Evolutionary conservation across 1,140 invertebrate genomes (phyloP).

Genomic region (Macrocentrus cingulum): DNA sequence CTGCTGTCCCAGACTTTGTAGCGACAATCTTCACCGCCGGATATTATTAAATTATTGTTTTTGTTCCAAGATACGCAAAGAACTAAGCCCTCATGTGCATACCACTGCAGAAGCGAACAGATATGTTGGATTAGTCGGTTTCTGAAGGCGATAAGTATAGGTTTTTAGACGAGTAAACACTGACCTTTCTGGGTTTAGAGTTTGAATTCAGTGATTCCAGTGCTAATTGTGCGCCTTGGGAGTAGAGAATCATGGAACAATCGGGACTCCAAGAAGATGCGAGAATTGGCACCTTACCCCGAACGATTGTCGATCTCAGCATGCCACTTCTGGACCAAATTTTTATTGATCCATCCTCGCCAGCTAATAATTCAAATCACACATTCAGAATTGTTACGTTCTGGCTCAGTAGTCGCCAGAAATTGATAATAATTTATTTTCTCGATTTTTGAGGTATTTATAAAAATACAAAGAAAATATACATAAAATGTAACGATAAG

Average conservation of each 20-base stretch:
- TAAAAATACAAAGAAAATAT: neutral
- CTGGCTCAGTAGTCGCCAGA: too few species aligned
- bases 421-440: too few species aligned
- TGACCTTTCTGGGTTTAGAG: constrained; percentile 80
- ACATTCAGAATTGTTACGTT: too few species aligned
- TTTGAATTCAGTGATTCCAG: constrained; percentile 91
- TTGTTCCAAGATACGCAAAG: constrained; percentile 87
- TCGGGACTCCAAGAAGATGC: constrained; percentile 86
- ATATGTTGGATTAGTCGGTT: neutral
- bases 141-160: neutral
- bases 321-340: constrained; percentile 97
- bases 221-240: constrained; percentile 78
- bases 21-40: constrained; percentile 93
- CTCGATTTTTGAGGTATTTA: too few species aligned
- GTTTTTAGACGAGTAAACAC: neutral
- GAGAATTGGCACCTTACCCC: constrained; percentile 79
- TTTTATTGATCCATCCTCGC: constrained; percentile 95
- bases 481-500: neutral
- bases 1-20: constrained; percentile 95
- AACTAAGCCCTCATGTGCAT: constrained; percentile 92
- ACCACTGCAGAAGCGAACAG: constrained; percentile 73
- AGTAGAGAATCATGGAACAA: constrained; percentile 80
- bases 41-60: constrained; percentile 84
- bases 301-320: constrained; percentile 85
- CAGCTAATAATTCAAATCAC: constrained; percentile 62